Evolutionary conservation across 2,113 vertebrate species (phyloP), one percentile per base, ranked within the genome.

Genomic region (Illadopsis cleaveri): DNA sequence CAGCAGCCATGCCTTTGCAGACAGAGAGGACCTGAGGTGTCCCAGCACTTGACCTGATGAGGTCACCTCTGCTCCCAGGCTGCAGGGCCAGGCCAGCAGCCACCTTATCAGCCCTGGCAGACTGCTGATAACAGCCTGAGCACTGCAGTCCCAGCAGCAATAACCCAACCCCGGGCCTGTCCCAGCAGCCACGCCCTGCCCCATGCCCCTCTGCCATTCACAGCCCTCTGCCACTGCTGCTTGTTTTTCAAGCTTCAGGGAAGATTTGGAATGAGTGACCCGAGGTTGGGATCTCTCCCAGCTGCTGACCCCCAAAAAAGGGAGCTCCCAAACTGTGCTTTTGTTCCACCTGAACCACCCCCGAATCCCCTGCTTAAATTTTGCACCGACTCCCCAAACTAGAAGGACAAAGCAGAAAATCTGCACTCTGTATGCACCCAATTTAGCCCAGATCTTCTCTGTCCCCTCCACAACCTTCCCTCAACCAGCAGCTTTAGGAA

Each of bases 371-470:
- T 1, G 38, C 44, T 70, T 11, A 8, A 47, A 18, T 10, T 48
- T 2, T 7, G 30, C 23, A 22, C 9, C 7, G 27, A 15, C 2
- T 23, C 51, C 35, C 15, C 5, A 7, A 30, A 17, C 10, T 1
- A 5, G n/a, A 33, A n/a, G 16, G 23, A 27, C 42, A 62, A 54
- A 53, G 8, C 5, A 28, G 31, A 5, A 13, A 2, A 17, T 7
- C 48, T 12, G 0, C 3, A 2, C 9, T 42, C 38, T 28, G 23
- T 0, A 6, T 1, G 56, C 15, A 20, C 28, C 10, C 37, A 3
- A 0, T 8, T 48, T 3, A 54, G 54, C 4, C 8, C 1, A 9
- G 33, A 23, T 8, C 58, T 48, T 3, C 85, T 42, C 87, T 31
- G 21, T 11, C 25, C 45, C 30, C 56, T 21, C 27, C 21, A n/a